Base-by-base conservation (phyloP, 2,888 invertebrate genomes). In the Caenorhabditis sp. region DNA sequence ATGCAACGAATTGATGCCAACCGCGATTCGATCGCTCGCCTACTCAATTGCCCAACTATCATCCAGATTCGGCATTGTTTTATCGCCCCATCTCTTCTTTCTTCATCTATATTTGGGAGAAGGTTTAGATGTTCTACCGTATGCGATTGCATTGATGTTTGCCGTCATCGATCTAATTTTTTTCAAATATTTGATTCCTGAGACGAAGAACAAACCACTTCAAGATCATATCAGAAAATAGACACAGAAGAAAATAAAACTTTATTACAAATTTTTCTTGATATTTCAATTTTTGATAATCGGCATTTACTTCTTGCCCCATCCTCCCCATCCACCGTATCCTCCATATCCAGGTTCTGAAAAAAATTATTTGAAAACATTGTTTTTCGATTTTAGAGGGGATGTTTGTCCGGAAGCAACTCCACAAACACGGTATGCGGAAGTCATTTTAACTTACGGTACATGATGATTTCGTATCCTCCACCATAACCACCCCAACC, bases 1-100 rank as follows among this genome's bases (percentile, higher is more conserved):
- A 17, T 79, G 77, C n/a, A 81, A 76, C 55, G 83, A 83, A 61
- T 55, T 83, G 24, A 84, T 83, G 70, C 83, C 83, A 24, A 83
- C 83, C 12, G 75, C 79, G 1, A 69, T 84, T 24, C 65, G 83
- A 62, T 81, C 82, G 21, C 62, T 81, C 4, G 71, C 81, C 1
- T 84, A 77, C 53, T 83, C 83, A 1, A 76, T 79, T 54, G 81
- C 80, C n/a, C 83, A 83, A 58, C 67, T 83, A 19, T 66, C 66
- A 49, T 69, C 76, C 1, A 63, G 83, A 23, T 64, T 83, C 36
- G 83, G 83, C 37, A 82, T 84, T 19, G 83, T 83, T 17, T 36
- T 83, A 14, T 75, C 83, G 1, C 83, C 83, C 1, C 82, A 80
- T 54, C 55, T 83, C 2, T 82, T 83, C 63, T 58, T 70, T 54